Evolutionary conservation across 2,888 invertebrate species (phyloP), one percentile per base, ranked within the genome.

Genomic region (Ceraclea dissimilis): DNA sequence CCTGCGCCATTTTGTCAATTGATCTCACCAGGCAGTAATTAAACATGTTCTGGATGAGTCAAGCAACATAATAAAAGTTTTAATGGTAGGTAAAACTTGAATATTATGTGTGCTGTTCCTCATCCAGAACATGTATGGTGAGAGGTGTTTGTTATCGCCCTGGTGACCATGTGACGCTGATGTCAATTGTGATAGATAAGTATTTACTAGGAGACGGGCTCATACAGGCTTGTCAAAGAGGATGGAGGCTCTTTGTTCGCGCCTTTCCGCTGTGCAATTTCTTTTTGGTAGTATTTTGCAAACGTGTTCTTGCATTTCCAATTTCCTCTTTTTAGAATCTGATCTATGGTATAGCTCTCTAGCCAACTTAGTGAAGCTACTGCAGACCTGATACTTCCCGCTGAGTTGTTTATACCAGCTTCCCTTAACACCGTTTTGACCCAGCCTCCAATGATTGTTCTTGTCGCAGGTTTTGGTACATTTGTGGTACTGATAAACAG

Each of bases 371-470:
- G 19, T 2, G 52, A 56, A 2, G 48, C 57, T 11, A 56, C 34
- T 11, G 57, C 57, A 16, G 57, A 43, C 21, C 56, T 33, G 6
- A 21, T 44, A 33, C 57, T 56, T 16, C 57, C 52, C 2, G 57
- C 21, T 8, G 49, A 44, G 13, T 18, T 34, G n/a, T 56, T 51
- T 13, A 56, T 52, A 2, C 48, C 57, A 6, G 52, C 34, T 34
- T 18, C 34, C 18, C 18, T 50, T 50, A 50, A 26, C 5, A 50
- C 50, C 31, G 50, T 50, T 50, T 50, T 50, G 11, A 50, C 50
- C 50, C 50, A 50, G 16, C 50, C 50, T 31, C 50, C 50, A 17
- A 50, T 50, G 22, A 50, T 50, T 50, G 50, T 50, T 31, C 50
- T 50, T 17, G 50, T 26, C 16, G 50, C 50, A 31, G 50, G 50